Percentiles rank a stretch among this genome's conserved stretches.
These are phyloP conservation scores for Festucalex cinctus DNA, from an alignment of 2,113 vertebrate genomes.

Conservation along the genomic window DNA sequence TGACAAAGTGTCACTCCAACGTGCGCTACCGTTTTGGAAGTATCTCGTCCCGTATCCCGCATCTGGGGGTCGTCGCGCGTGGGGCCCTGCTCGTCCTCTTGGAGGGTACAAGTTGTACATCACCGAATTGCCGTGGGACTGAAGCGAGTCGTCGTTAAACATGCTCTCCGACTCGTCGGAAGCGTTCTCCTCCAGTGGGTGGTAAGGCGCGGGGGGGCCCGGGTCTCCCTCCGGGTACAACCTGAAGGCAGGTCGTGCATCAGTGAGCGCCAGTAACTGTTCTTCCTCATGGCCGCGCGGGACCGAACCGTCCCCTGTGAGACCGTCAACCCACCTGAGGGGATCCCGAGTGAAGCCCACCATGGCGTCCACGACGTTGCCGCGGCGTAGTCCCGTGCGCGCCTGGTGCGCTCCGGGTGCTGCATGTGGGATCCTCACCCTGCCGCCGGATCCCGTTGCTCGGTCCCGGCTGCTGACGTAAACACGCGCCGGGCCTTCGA, in stretches of 20 bases:
- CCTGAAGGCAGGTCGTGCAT: slow-evolving; percentile 18
- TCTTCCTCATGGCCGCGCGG: slow-evolving; percentile 11
- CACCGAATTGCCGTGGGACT: slow-evolving; percentile 69
- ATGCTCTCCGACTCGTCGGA: slow-evolving; percentile 43
- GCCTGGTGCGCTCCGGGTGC: slow-evolving; percentile 5
- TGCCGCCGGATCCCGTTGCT: slow-evolving; percentile 16
- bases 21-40: slow-evolving; percentile 75
- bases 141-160: slow-evolving; percentile 69
- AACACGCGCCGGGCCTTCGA: slow-evolving; percentile 56
- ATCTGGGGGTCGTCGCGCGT: slow-evolving; percentile 57
- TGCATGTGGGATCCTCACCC: too few species aligned
- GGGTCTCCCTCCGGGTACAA: slow-evolving; percentile 19
- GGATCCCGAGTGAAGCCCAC: not conserved
- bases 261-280: slow-evolving; percentile 20
- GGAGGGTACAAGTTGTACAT: slow-evolving; percentile 70
- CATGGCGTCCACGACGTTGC: slow-evolving; percentile 32
- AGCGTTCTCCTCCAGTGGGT: slow-evolving; percentile 8
- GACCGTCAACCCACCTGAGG: not conserved
- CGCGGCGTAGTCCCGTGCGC: slow-evolving; percentile 14
- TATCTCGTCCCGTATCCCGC: slow-evolving; percentile 72
- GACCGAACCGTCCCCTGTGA: slow-evolving; percentile 7
- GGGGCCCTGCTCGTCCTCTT: slow-evolving; percentile 40
- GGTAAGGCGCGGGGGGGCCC: slow-evolving; percentile 6
- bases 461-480: slow-evolving; percentile 51
- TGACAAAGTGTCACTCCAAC: not conserved